phyloP scores from a whole-genome alignment of 2,113 vertebrate genomes.

The Neolamprologus sp. region DNA sequence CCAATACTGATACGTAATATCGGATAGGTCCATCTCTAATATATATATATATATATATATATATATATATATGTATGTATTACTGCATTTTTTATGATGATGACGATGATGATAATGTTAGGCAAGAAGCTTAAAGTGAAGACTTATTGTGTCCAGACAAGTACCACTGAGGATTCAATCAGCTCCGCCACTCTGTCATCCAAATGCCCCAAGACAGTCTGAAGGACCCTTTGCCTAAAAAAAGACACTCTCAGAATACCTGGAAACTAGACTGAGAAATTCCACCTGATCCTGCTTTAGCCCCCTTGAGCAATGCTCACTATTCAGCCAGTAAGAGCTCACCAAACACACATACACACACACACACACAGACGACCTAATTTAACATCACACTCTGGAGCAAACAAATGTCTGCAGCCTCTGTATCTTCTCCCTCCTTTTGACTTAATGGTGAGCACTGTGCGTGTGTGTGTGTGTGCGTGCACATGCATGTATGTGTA shows the following conservation, averaged over 20 bases:
- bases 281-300: slow-evolving; percentile 50
- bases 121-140: not conserved
- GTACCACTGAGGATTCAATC: not conserved
- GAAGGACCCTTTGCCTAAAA: slow-evolving; percentile 17
- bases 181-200: not conserved
- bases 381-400: slow-evolving; percentile 39
- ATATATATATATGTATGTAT: fast-evolving
- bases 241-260: slow-evolving; percentile 30
- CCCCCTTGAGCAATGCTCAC: slow-evolving; percentile 34
- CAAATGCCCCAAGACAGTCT: not conserved
- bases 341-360: not conserved
- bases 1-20: no score
- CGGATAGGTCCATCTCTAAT: no score
- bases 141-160: not conserved
- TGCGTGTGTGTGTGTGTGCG: not conserved
- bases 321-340: slow-evolving; percentile 20
- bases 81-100: not conserved
- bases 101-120: not conserved
- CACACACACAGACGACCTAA: slow-evolving; percentile 19
- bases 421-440: slow-evolving; percentile 12
- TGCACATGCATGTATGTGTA: not conserved
- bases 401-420: slow-evolving; percentile 39
- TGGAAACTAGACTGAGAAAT: slow-evolving; percentile 17
- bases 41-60: not conserved
- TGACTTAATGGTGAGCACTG: slow-evolving; percentile 5